These are phyloP conservation scores for Euphysa ruthae DNA, from an alignment of 30 jellyfish, hydroid and myxozoan species.

Conservation along the genomic window DNA sequence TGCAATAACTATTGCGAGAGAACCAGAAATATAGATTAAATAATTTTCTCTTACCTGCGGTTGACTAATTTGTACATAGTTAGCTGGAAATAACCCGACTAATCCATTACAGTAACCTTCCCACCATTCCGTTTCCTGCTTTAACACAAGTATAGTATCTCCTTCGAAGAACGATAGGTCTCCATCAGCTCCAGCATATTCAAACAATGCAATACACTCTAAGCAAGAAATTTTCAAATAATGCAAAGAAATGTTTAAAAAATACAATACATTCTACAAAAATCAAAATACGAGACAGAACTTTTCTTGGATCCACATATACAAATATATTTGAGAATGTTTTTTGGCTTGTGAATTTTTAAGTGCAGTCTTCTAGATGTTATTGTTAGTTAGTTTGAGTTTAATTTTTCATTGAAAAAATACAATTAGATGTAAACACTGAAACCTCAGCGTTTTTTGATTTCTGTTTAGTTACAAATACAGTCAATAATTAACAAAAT, in stretches of 20 bases:
- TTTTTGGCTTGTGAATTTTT: too few species aligned
- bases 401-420: too few species aligned
- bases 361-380: too few species aligned
- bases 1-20: too few species aligned
- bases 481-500: too few species aligned
- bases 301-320: too few species aligned
- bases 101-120: slow-evolving; percentile 75
- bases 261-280: not conserved
- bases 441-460: too few species aligned
- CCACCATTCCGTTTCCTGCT: slow-evolving; percentile 95
- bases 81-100: slow-evolving; percentile 90
- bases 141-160: slow-evolving; percentile 65
- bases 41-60: not conserved
- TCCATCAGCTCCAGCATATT: slow-evolving; percentile 88
- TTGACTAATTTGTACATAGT: slow-evolving; percentile 54
- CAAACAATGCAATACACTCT: slow-evolving; percentile 93
- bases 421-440: too few species aligned
- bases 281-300: too few species aligned
- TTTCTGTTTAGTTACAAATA: too few species aligned
- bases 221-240: not conserved
- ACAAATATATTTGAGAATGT: not conserved
- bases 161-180: slow-evolving; percentile 90
- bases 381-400: too few species aligned
- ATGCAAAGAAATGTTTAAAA: too few species aligned
- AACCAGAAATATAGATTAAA: slow-evolving; percentile 15